Evolutionary conservation across 1,140 invertebrate genomes (phyloP), one percentile per base, ranked within the genome.

Genomic region (Dufourea novaeangliae): DNA sequence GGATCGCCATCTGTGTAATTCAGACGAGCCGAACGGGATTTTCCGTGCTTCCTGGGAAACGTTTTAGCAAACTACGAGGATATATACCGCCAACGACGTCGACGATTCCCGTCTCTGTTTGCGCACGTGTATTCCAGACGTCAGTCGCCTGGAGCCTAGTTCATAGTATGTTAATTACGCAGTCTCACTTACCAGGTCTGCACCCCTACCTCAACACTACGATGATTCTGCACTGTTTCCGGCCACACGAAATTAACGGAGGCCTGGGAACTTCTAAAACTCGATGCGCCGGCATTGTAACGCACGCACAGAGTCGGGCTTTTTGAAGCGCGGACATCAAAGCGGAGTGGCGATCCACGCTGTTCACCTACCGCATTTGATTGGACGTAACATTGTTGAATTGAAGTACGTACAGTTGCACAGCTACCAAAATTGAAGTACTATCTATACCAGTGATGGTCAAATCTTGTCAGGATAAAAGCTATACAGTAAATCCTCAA

Each of bases 91-190:
- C n/a, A n/a, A n/a, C n/a, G n/a, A n/a, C 41, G 14, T 2, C 57
- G 34, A 39, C 72, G 27, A 56, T 37, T 59, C n/a, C n/a, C n/a
- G n/a, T 25, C 34, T 46, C 64, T 75, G 41, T 75, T 75, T 75
- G 73, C 29, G 3, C 64, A 27, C 73, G 64, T 68, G 64, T 46
- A 69, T 57, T 56, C 27, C 22, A 59, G 64, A 46, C 52, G 52
- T 6, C 27, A 57, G 27, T 44, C 22, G 64, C 64, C 52, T 22
- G 37, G 52, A 34, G 63, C 50, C 72, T 27, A 39, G 52, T 54
- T 59, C 54, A 25, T 68, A 59, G 37, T 75, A 75, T 75, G 73
- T 75, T 75, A 75, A 75, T 75, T 75, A 75, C 68, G 39, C 39
- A 56, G 64, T 68, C 73, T 68, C 64, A 57, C 64, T 68, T 75